Conservation (phyloP, 2,888 invertebrate species). For the Thyatira batis region DNA sequence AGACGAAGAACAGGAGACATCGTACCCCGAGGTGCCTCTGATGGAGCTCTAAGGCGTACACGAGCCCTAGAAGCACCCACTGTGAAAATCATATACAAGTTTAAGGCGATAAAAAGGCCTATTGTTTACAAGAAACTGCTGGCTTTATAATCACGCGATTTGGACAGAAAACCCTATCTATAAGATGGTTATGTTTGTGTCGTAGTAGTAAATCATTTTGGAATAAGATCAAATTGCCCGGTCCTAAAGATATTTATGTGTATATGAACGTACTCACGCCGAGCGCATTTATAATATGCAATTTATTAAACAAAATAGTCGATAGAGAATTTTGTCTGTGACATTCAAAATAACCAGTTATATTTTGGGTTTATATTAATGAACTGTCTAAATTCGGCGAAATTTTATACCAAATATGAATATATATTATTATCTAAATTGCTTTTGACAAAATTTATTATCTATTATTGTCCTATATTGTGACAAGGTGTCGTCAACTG, state of each 20-base stretch:
- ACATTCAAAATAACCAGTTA: not conserved
- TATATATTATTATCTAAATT: not conserved
- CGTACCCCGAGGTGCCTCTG: slow-evolving; percentile 63
- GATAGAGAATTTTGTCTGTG: not conserved
- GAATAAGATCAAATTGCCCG: too few relatives aligned
- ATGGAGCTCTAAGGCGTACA: slow-evolving; percentile 40
- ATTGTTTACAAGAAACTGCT: not conserved
- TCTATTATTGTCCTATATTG: not conserved
- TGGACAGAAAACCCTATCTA: not conserved
- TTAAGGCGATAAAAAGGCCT: not conserved
- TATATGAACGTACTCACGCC: not conserved
- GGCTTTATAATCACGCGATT: not conserved
- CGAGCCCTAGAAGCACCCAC: not conserved
- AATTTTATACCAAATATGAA: not conserved
- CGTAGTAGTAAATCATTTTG: not conserved
- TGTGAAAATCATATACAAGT: not conserved
- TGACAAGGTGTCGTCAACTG: not conserved
- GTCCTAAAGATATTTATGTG: not conserved
- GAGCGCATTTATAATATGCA: not conserved
- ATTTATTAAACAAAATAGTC: not conserved
- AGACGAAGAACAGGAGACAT: slow-evolving; percentile 60
- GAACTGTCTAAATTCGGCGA: not conserved
- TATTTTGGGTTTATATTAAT: not conserved
- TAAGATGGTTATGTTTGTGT: not conserved
- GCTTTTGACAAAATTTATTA: not conserved